Base-by-base conservation (phyloP, 1,140 invertebrate genomes). In the Heliothis virescens region DNA sequence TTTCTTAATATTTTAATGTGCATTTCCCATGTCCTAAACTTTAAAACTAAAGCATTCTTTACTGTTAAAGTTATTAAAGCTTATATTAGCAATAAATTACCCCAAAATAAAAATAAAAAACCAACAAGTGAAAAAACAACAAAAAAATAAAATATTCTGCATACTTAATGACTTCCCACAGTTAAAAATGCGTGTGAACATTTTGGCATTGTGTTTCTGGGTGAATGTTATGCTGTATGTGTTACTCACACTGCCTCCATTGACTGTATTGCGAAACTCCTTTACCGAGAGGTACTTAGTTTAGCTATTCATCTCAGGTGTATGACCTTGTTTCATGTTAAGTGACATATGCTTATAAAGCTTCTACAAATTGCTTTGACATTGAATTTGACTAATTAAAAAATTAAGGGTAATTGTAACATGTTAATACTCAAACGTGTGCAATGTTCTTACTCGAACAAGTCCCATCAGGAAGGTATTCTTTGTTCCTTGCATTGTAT, bases 141-240 rank as follows among this genome's bases (percentile, higher is more conserved):
- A 75, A 79, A 79, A 85, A 73, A 76, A 74, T 26, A 79, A 79
- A 81, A 71, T 81, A 73, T 74, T 81, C 63, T 75, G 60, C 26
- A 81, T 71, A 76, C 79, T 78, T 60, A 60, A 67, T 69, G 80
- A 85, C 72, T 92, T 93, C 90, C 84, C 91, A 94, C 90, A 89
- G 77, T 86, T 81, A 79, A 71, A 73, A 85, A 86, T 48, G 87
- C 86, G 88, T 94, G 92, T 90, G 92, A 94, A 94, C 83, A 82
- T 88, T 85, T 89, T 85, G 87, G 84, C 89, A 94, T 94, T 93
- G 91, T 89, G 52, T 82, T 84, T 83, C 69, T 85, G 73, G 82
- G 89, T 90, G 87, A 89, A 90, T 88, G 87, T 89, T 87, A 86
- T 83, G 84, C 81, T 79, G 77, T 82, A 9, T 41, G 77, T 81